A percentile compares a stretch with the other conserved stretches of the same genome.
phyloP scores from a whole-genome alignment of 2,113 vertebrate species.

The Fregetta grallaria region DNA sequence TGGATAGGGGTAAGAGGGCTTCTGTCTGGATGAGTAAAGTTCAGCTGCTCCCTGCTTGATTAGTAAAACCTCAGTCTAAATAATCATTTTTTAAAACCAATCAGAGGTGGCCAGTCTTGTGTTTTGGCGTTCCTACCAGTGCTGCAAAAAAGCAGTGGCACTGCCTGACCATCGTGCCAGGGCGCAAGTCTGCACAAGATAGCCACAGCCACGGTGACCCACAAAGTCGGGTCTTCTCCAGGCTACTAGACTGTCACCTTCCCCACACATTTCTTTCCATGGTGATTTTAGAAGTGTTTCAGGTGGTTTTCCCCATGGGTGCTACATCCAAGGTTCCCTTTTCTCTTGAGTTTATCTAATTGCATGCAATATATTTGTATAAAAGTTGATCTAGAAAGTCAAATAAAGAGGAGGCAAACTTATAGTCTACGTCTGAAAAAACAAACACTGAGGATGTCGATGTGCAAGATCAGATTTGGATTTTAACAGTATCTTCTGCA shows the following conservation, averaged over 20 bases:
- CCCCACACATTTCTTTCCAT: background rate
- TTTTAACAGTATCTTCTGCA: background rate
- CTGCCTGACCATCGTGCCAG: background rate
- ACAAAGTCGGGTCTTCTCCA: background rate
- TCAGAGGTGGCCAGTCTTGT: background rate
- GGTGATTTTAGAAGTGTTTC: background rate
- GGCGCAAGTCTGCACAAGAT: background rate
- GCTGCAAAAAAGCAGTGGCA: background rate
- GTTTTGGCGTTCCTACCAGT: background rate
- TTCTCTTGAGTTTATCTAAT: background rate
- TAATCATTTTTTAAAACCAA: background rate
- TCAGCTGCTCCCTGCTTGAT: conserved; percentile 23
- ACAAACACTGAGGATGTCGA: background rate
- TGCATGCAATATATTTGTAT: background rate
- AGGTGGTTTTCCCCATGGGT: background rate
- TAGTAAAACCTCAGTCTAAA: conserved; percentile 52
- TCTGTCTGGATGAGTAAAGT: conserved; percentile 42
- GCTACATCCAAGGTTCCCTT: background rate
- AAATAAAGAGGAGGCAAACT: background rate
- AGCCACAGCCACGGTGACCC: background rate
- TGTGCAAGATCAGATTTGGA: background rate
- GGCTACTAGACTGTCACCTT: background rate
- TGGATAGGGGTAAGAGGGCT: conserved; percentile 29
- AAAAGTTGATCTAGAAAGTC: background rate
- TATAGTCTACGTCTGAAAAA: background rate